Evolutionary conservation across 2,113 vertebrate species (phyloP), one percentile per base, ranked within the genome.

Genomic region (Sander lucioperca): DNA sequence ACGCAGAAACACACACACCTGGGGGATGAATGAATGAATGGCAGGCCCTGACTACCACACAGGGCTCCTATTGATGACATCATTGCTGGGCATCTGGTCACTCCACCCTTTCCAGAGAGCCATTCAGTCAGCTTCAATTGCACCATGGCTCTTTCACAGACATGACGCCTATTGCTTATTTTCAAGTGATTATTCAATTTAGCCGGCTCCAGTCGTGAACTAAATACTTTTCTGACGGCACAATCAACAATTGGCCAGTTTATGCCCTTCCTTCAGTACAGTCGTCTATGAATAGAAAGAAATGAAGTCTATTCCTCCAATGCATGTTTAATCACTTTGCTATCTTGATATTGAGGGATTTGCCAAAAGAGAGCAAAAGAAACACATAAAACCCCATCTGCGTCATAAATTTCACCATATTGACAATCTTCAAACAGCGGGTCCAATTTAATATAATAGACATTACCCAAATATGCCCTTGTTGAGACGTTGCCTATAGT

Each of bases 61-160:
- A 95, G 92, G 93, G 86, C 85, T 90, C 77, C 93, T 89, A 94
- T 95, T 96, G 93, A 95, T 95, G 93, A 95, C 92, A 92, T 95
- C 93, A 95, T 87, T 43, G 73, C 66, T 66, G 50, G 87, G 90
- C 92, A 85, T 93, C 87, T 92, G 87, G 90, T 88, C 86, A 91
- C 89, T 89, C 93, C 94, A 89, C 91, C 91, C 86, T 88, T 89
- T 88, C 64, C 82, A 90, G 88, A 90, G 87, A 74, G 66, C 83
- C 75, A 86, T 93, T 91, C 81, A 92, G 74, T 85, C 65, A 25
- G 51, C 74, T 25, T 75, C 39, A 21, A 58, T 67, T 25, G 58
- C 81, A 88, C 91, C 83, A 75, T 68, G 71, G 79, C 58, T 65
- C 88, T 88, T 90, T 94, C 71, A 87, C 79, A 84, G 88, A 86